A percentile compares a stretch with the other conserved stretches of the same genome.
phyloP scores from a whole-genome alignment of 2,888 invertebrate species.

The Venustoraphidia nigricollis region DNA sequence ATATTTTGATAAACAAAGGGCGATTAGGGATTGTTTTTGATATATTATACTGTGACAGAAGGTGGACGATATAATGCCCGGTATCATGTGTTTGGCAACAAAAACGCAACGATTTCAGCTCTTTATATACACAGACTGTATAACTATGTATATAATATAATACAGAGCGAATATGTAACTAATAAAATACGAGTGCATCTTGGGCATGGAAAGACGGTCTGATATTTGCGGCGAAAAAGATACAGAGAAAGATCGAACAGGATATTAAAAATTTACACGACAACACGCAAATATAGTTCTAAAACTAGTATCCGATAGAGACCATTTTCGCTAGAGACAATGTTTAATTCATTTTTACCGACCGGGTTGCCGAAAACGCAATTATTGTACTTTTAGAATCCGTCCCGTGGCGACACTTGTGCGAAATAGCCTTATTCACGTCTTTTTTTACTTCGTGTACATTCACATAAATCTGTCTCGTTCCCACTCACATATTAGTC shows the following conservation, averaged over 20 bases:
- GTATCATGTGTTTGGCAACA: too few relatives aligned
- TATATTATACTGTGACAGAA: too few relatives aligned
- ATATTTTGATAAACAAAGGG: too few relatives aligned
- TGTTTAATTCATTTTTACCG: slow-evolving; percentile 12
- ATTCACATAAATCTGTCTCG: background rate
- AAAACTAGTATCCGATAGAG: background rate
- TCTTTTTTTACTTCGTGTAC: slow-evolving; percentile 9
- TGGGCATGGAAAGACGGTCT: too few relatives aligned
- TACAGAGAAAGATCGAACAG: slow-evolving; percentile 3
- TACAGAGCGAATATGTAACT: too few relatives aligned
- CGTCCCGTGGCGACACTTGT: slow-evolving; percentile 44
- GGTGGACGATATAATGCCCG: too few relatives aligned
- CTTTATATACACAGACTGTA: too few relatives aligned
- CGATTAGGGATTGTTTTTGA: too few relatives aligned
- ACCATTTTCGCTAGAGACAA: slow-evolving; percentile 6
- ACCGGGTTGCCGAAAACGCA: slow-evolving; percentile 21
- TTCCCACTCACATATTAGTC: slow-evolving; percentile 1
- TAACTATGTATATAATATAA: too few relatives aligned
- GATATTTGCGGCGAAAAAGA: background rate
- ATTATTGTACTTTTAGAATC: slow-evolving; percentile 31
- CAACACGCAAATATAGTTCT: background rate
- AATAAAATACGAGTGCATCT: too few relatives aligned
- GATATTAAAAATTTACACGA: slow-evolving; percentile 2
- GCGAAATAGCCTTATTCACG: slow-evolving; percentile 34
- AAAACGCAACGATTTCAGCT: too few relatives aligned